A percentile compares a stretch with the other conserved stretches of the same genome.
Conservation (phyloP, 1,140 invertebrate genomes). For the Lucilia sericata region DNA sequence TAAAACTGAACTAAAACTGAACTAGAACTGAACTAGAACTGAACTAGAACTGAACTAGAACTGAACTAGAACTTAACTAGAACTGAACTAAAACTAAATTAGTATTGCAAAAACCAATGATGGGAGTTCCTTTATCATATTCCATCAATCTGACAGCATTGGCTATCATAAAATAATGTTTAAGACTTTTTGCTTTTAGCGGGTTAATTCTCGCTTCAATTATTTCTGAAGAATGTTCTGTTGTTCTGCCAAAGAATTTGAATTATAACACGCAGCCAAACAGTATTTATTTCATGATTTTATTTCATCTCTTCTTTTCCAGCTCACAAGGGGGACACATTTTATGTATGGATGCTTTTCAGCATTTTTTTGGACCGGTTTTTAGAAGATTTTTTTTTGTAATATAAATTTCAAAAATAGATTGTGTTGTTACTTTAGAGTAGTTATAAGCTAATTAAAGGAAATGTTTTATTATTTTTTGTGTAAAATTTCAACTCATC, state of each 20-base stretch:
- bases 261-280: conserved; percentile 20
- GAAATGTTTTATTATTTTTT: conserved; percentile 12
- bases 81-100: too few species aligned
- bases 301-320: background rate
- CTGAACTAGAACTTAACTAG: too few species aligned
- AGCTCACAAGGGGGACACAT: background rate
- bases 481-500: background rate
- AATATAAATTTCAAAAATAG: too few species aligned
- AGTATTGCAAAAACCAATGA: too few species aligned
- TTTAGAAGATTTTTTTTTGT: background rate
- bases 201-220: background rate
- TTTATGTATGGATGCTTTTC: background rate
- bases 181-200: background rate
- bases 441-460: conserved; percentile 9
- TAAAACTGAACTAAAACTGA: too few species aligned
- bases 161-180: too few species aligned
- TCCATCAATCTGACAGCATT: too few species aligned
- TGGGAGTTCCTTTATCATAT: too few species aligned
- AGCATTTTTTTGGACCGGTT: background rate
- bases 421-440: conserved; percentile 4
- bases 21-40: too few species aligned
- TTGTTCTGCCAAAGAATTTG: background rate
- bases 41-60: too few species aligned
- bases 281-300: background rate
- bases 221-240: background rate